Evolutionary conservation across 2,888 invertebrate genomes (phyloP).

Genomic region (Scaptomyza reducta): DNA sequence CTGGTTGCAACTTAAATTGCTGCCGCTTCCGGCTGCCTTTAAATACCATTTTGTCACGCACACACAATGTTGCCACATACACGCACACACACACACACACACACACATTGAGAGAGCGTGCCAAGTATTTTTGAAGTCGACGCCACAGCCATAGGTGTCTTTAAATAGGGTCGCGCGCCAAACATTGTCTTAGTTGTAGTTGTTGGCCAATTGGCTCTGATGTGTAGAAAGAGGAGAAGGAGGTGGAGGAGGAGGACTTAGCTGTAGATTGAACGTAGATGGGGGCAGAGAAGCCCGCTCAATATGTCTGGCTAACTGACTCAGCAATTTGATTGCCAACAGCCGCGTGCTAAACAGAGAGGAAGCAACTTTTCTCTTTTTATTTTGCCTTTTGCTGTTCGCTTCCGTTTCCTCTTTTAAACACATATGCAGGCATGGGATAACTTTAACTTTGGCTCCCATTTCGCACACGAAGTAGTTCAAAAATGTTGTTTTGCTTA

Average conservation of each 20-base stretch:
- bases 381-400: constrained; percentile 58
- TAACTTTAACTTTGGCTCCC: constrained; percentile 74
- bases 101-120: background rate
- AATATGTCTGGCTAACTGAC: constrained; percentile 81
- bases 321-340: constrained; percentile 78
- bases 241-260: background rate
- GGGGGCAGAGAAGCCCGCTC: constrained; percentile 36
- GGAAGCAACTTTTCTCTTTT: constrained; percentile 71
- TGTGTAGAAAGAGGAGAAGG: background rate
- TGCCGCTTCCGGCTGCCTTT: constrained; percentile 83
- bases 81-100: background rate
- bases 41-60: constrained; percentile 84
- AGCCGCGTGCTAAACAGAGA: constrained; percentile 41
- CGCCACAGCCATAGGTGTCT: constrained; percentile 70
- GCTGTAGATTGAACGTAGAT: no score
- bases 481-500: constrained; percentile 6
- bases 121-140: no score
- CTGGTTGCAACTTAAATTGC: constrained; percentile 82
- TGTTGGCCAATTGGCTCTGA: constrained; percentile 44
- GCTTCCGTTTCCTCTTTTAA: constrained; percentile 58
- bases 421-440: background rate
- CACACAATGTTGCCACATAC: constrained; percentile 59
- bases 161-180: constrained; percentile 47
- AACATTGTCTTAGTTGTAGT: constrained; percentile 68
- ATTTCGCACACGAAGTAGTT: constrained; percentile 78